Conservation (phyloP, 2,797 vertebrate species). For the Apogon hyalosoma region DNA sequence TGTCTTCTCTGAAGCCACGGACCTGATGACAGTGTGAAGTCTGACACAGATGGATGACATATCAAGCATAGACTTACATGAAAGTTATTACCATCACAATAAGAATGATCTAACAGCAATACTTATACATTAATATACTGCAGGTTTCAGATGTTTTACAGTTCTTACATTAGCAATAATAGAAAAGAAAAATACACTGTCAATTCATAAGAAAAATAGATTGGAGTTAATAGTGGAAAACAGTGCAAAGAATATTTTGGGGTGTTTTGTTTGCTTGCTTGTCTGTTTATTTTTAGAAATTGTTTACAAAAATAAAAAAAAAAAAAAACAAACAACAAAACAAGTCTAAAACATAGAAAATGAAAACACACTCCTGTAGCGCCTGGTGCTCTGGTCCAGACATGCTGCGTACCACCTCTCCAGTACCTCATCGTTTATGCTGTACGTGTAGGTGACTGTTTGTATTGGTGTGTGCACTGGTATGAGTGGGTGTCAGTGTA, state of each 20-base stretch:
- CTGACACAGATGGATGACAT: constrained; percentile 73
- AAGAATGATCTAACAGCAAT: constrained; percentile 82
- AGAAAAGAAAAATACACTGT: constrained; percentile 76
- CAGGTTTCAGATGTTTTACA: constrained; percentile 82
- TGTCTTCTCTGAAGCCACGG: constrained; percentile 55
- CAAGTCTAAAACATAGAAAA: constrained; percentile 77
- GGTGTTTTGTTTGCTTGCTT: constrained; percentile 81
- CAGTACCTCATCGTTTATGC: constrained; percentile 83
- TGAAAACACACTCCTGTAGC: constrained; percentile 82
- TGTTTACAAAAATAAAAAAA: constrained; percentile 83
- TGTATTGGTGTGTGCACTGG: constrained; percentile 44
- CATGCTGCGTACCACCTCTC: constrained; percentile 80
- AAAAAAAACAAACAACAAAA: constrained; percentile 70
- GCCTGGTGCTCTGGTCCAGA: constrained; percentile 83
- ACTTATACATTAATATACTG: constrained; percentile 83
- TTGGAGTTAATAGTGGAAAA: constrained; percentile 85
- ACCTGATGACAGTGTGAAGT: constrained; percentile 64
- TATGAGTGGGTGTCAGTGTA: constrained; percentile 53
- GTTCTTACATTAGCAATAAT: constrained; percentile 79
- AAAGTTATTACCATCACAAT: constrained; percentile 81
- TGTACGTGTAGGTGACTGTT: constrained; percentile 65
- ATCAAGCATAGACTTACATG: constrained; percentile 79
- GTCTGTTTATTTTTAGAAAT: constrained; percentile 83
- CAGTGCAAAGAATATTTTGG: constrained; percentile 88
- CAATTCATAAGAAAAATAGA: constrained; percentile 87